phyloP scores from a whole-genome alignment of 2,113 vertebrate species.

The Dasyprocta punctata region DNA sequence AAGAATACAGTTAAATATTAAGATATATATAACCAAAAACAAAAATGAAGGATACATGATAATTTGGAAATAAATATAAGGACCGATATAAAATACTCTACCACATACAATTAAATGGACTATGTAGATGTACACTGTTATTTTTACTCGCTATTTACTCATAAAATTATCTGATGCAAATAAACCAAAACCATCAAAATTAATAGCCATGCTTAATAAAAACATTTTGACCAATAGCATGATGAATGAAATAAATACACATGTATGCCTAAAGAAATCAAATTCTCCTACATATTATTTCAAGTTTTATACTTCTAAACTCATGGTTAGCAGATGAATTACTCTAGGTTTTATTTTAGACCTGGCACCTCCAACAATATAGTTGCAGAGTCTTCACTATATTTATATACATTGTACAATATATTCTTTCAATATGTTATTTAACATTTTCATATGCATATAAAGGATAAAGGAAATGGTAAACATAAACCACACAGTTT shows the following conservation, averaged over 20 bases:
- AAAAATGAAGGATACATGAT: neutral
- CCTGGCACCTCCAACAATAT: neutral
- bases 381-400: neutral
- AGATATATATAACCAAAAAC: neutral
- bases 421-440: slow-evolving; percentile 16
- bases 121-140: neutral
- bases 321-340: neutral
- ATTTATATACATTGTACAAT: neutral
- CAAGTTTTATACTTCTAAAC: neutral
- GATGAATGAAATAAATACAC: neutral
- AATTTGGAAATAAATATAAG: slow-evolving; percentile 14
- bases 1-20: neutral
- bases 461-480: neutral
- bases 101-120: neutral
- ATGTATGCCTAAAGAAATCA: neutral
- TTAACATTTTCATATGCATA: neutral
- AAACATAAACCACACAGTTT: neutral
- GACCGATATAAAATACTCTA: neutral
- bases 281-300: neutral
- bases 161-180: neutral
- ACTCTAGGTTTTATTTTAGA: neutral
- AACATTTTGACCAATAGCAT: neutral
- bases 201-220: neutral
- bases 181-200: neutral
- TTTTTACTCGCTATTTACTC: neutral